phyloP scores from a whole-genome alignment of 1,140 invertebrate species.

The Drosophila subpulchrella region DNA sequence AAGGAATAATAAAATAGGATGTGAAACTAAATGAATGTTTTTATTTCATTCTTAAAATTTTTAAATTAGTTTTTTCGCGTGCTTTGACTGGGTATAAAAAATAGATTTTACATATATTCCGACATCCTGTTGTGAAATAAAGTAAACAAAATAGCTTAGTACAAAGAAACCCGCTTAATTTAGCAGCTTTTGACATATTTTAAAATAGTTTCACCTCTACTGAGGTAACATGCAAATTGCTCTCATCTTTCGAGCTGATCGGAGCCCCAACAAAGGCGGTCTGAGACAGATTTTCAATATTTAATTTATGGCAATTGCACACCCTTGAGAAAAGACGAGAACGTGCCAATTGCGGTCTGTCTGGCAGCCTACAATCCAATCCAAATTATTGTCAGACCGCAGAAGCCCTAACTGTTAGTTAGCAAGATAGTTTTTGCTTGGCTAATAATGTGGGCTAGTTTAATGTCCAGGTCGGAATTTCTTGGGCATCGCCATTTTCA shows the following conservation, averaged over 20 bases:
- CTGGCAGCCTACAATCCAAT: conserved; percentile 58
- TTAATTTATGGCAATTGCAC: conserved; percentile 31
- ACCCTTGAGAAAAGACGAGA: conserved; percentile 71
- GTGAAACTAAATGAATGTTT: too few relatives aligned
- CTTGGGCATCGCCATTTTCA: conserved; percentile 65
- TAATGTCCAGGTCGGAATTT: conserved; percentile 55
- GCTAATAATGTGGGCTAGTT: conserved; percentile 60
- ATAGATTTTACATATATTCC: too few relatives aligned
- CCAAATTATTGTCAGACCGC: conserved; percentile 68
- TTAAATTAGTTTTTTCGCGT: too few relatives aligned
- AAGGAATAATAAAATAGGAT: too few relatives aligned
- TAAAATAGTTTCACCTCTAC: neutral
- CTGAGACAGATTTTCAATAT: conserved; percentile 26
- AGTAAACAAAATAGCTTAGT: neutral
- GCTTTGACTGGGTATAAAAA: too few relatives aligned
- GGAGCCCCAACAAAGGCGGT: conserved; percentile 11
- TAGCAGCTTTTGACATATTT: neutral
- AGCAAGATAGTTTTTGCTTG: conserved; percentile 22
- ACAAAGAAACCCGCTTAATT: neutral
- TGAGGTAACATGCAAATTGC: neutral
- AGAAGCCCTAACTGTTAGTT: conserved; percentile 35
- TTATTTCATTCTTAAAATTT: too few relatives aligned
- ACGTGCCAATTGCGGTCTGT: conserved; percentile 77
- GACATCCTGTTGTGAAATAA: neutral
- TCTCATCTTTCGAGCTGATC: neutral